phyloP scores from a whole-genome alignment of 2,797 vertebrate genomes.

The Melanotaenia nigrans region DNA sequence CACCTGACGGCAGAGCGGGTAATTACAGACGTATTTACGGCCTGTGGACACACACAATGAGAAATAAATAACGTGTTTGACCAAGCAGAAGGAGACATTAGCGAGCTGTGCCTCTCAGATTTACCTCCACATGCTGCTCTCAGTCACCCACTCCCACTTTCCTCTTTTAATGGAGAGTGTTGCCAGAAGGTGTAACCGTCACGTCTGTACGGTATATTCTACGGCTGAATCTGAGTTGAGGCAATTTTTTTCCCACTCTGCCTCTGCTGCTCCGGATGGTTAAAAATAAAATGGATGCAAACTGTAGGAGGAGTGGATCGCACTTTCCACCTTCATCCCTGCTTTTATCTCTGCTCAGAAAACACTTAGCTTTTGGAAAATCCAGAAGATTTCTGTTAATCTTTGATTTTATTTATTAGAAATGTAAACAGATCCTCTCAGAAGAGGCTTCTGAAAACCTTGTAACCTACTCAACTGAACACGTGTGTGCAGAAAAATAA shows the following conservation, averaged over 20 bases:
- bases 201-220: slow-evolving; percentile 16
- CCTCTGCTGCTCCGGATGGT: slow-evolving; percentile 11
- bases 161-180: slow-evolving; percentile 40
- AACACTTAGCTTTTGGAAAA: neutral
- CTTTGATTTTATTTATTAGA: no score
- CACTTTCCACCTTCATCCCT: neutral
- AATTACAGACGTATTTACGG: slow-evolving; percentile 64
- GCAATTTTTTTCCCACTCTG: neutral
- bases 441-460: neutral
- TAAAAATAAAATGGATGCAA: slow-evolving; percentile 15
- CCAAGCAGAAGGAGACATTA: slow-evolving; percentile 59
- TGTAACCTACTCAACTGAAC: neutral
- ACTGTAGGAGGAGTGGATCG: neutral
- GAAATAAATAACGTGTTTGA: slow-evolving; percentile 58
- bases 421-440: neutral
- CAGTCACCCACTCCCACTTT: slow-evolving; percentile 5
- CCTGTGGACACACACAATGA: slow-evolving; percentile 64
- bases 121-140: slow-evolving; percentile 23
- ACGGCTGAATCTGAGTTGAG: neutral
- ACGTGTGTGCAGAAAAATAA: neutral
- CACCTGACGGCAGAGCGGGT: slow-evolving; percentile 67
- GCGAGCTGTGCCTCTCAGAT: slow-evolving; percentile 14
- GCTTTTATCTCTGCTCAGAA: slow-evolving; percentile 2
- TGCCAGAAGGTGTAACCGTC: slow-evolving; percentile 32
- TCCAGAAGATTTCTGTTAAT: neutral